phyloP scores from a whole-genome alignment of 2,113 vertebrate genomes.

The Cyanoliseus patagonus region DNA sequence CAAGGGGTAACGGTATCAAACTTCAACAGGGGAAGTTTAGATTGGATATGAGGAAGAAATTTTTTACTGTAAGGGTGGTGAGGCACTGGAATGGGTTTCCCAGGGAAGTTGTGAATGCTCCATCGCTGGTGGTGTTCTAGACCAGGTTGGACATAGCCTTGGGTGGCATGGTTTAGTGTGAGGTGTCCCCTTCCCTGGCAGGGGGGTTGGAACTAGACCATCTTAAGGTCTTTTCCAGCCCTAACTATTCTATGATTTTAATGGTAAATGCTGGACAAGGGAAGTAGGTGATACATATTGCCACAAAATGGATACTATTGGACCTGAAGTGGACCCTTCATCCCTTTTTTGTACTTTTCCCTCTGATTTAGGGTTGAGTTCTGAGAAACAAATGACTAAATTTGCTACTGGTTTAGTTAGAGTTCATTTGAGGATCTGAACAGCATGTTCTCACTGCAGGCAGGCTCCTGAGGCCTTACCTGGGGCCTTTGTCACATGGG shows the following conservation, averaged over 20 bases:
- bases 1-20: too few relatives aligned
- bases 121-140: too few relatives aligned
- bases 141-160: too few relatives aligned
- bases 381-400: not conserved
- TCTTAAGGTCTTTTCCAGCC: too few relatives aligned
- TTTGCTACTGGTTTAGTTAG: not conserved
- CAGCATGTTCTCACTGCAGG: not conserved
- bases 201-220: too few relatives aligned
- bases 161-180: too few relatives aligned
- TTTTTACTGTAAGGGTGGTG: too few relatives aligned
- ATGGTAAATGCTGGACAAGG: not conserved
- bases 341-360: not conserved
- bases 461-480: not conserved
- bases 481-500: not conserved
- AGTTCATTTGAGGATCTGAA: slow-evolving; percentile 6
- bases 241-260: not conserved
- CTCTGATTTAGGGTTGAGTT: not conserved
- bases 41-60: too few relatives aligned
- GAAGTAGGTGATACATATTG: not conserved
- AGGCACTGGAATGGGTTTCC: too few relatives aligned
- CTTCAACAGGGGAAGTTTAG: too few relatives aligned
- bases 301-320: not conserved
- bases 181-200: too few relatives aligned
- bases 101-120: too few relatives aligned
- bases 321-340: not conserved